These are phyloP conservation scores for Paracentrotus lividus DNA, from an alignment of 53 echinoderm and acorn worm species.

Conservation along the genomic window DNA sequence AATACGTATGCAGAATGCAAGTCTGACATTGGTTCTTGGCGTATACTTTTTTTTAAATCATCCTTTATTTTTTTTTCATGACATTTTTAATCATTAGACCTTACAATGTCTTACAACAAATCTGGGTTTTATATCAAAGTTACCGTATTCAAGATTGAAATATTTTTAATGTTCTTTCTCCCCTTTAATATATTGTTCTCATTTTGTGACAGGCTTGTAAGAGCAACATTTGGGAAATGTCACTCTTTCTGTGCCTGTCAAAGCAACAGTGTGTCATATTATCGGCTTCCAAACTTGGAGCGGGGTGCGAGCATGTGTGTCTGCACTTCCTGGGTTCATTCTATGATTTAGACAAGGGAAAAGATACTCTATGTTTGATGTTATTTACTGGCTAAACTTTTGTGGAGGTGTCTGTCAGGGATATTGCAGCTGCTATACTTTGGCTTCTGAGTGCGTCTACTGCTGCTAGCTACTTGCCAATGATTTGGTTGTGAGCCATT, in stretches of 20 bases:
- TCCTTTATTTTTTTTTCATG: no score
- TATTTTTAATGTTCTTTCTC: no score
- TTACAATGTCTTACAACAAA: no score
- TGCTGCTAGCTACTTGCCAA: background rate
- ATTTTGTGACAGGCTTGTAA: background rate
- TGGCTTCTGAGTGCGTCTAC: background rate
- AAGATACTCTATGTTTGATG: constrained; percentile 30
- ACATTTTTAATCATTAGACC: no score
- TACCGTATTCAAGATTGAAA: no score
- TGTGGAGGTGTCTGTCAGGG: background rate
- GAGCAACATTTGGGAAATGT: background rate
- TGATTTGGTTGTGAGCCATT: background rate
- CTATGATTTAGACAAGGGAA: background rate
- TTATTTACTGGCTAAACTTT: background rate
- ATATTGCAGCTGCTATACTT: constrained; percentile 7
- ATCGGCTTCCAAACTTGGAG: background rate
- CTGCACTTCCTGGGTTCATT: constrained; percentile 5
- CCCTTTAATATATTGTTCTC: background rate
- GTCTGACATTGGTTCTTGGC: no score
- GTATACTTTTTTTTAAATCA: no score
- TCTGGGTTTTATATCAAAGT: no score
- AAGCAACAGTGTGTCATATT: background rate
- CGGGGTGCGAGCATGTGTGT: constrained; percentile 17
- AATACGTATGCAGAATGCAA: no score
- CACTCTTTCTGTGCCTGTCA: background rate